A percentile compares a stretch with the other conserved stretches of the same genome.
These are phyloP conservation scores for Allacma fusca DNA, from an alignment of 2,888 invertebrate species.

Conservation along the genomic window DNA sequence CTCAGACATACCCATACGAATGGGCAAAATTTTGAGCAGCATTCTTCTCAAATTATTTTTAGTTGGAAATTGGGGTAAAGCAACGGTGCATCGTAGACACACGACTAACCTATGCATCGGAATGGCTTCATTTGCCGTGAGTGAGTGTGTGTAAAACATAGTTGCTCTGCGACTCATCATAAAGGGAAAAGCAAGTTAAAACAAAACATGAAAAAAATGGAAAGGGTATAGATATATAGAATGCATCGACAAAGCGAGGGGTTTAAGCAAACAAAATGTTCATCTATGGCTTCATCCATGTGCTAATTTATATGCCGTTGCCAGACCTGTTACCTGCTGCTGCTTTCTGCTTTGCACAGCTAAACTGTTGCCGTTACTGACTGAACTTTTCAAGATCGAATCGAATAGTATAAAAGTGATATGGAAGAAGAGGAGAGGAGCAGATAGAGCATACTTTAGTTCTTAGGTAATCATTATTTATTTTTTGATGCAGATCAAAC, in stretches of 20 bases:
- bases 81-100: conserved; percentile 1
- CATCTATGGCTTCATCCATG: conserved; percentile 3
- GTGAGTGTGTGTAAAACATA: background rate
- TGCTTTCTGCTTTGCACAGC: background rate
- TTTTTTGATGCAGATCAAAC: no score
- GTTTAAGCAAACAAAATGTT: conserved; percentile 8
- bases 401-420: no score
- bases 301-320: conserved; percentile 16
- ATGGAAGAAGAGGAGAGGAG: no score
- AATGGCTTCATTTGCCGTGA: background rate
- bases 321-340: conserved; percentile 8
- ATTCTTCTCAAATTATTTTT: conserved; percentile 3
- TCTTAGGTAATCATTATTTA: no score
- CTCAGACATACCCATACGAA: background rate
- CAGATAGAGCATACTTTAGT: no score
- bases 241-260: background rate
- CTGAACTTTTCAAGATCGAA: background rate
- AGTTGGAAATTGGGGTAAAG: conserved; percentile 4
- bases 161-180: conserved; percentile 16
- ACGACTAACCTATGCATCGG: conserved; percentile 2
- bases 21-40: conserved; percentile 12
- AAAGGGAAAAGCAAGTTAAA: background rate
- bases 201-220: conserved; percentile 5
- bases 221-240: background rate
- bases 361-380: conserved; percentile 5